Evolutionary conservation across 2,888 invertebrate species (phyloP).

Genomic region (Tiliacea aurago): DNA sequence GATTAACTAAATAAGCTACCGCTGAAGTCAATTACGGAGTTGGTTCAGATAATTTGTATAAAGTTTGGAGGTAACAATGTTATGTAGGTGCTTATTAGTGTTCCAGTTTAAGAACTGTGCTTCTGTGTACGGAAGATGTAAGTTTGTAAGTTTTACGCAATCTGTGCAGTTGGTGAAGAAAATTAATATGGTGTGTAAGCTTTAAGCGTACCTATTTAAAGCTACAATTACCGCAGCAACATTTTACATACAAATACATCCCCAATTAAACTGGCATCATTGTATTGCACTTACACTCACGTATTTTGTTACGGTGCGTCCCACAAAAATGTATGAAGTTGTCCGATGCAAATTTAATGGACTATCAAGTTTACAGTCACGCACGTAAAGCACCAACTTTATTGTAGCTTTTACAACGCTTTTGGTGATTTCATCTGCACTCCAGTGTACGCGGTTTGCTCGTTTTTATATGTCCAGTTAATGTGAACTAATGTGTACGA

Average conservation of each 20-base stretch:
- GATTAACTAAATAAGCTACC: conserved; percentile 60
- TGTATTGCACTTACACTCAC: conserved; percentile 49
- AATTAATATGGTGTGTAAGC: not conserved
- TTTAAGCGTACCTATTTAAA: not conserved
- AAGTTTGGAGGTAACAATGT: conserved; percentile 52
- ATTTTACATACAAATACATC: conserved; percentile 34
- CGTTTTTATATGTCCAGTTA: conserved; percentile 64
- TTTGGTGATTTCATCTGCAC: conserved; percentile 61
- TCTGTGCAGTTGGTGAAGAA: not conserved
- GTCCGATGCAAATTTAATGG: conserved; percentile 79
- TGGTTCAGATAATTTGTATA: conserved; percentile 51
- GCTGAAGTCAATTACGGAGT: conserved; percentile 61
- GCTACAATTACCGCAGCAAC: conserved; percentile 3
- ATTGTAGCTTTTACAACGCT: conserved; percentile 66
- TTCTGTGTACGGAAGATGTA: not conserved
- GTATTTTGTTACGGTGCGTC: conserved; percentile 50
- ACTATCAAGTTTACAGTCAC: conserved; percentile 76
- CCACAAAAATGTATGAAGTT: conserved; percentile 73
- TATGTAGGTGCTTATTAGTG: conserved; percentile 45
- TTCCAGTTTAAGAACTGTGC: conserved; percentile 20
- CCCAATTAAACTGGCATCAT: conserved; percentile 50
- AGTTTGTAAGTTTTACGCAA: not conserved
- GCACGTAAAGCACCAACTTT: conserved; percentile 72
- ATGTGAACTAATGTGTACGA: conserved; percentile 62
- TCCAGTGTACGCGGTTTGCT: conserved; percentile 42